Percentiles rank a stretch among this genome's conserved stretches.
Conservation (phyloP, 2,888 invertebrate genomes). For the Lasioglossum figueresi region DNA sequence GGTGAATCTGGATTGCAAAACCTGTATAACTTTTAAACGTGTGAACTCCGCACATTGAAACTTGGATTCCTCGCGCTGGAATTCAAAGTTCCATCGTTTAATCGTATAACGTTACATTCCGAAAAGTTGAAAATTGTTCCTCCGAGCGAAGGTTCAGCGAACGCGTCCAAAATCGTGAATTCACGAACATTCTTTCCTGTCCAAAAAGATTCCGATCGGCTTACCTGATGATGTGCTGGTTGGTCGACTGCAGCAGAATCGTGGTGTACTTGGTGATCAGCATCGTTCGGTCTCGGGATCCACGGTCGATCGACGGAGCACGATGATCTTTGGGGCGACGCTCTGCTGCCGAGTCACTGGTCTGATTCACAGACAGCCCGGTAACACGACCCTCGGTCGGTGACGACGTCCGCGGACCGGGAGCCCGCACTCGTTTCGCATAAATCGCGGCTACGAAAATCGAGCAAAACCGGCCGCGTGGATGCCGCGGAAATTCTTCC, state of each 20-base stretch:
- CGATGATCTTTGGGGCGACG: neutral
- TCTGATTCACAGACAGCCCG: slow-evolving; percentile 29
- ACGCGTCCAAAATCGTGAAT: no score
- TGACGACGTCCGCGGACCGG: slow-evolving; percentile 7
- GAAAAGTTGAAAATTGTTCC: no score
- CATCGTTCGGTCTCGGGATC: slow-evolving; percentile 83
- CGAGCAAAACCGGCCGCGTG: slow-evolving; percentile 67
- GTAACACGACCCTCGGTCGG: slow-evolving; percentile 29
- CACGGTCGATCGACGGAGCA: neutral
- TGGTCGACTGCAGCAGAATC: slow-evolving; percentile 88
- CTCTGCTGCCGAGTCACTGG: slow-evolving; percentile 8
- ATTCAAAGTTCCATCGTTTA: no score
- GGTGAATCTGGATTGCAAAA: no score
- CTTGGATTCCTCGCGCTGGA: no score
- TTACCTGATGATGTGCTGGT: slow-evolving; percentile 80
- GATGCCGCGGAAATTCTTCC: slow-evolving; percentile 76
- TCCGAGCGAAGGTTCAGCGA: no score
- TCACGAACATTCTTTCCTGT: no score
- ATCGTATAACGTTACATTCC: no score
- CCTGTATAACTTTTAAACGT: no score
- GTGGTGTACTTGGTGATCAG: slow-evolving; percentile 90
- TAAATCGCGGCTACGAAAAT: slow-evolving; percentile 73
- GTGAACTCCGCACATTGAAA: no score
- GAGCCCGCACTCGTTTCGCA: slow-evolving; percentile 68
- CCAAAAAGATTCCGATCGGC: slow-evolving; percentile 16